phyloP scores from a whole-genome alignment of 1,140 invertebrate species.

The Sycophila sp. region DNA sequence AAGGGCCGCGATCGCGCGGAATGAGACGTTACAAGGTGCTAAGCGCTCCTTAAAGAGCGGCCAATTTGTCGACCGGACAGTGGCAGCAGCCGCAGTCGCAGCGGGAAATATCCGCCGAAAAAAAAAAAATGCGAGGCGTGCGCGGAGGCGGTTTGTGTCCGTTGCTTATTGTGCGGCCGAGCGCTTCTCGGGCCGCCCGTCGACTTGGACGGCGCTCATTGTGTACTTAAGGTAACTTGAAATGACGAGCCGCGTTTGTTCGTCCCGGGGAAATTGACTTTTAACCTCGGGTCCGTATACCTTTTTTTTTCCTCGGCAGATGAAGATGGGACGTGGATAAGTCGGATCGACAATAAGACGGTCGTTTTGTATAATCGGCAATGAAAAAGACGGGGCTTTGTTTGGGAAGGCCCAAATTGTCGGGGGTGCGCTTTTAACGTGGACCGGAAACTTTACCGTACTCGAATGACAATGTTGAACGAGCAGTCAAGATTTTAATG shows the following conservation, averaged over 20 bases:
- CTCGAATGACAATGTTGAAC: not conserved
- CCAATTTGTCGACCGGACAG: conserved; percentile 54
- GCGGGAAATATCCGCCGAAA: conserved; percentile 57
- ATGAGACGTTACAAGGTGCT: conserved; percentile 43
- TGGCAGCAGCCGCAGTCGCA: conserved; percentile 47
- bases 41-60: conserved; percentile 47
- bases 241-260: not conserved
- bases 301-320: conserved; percentile 26
- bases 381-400: too few species aligned
- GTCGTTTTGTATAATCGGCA: conserved; percentile 12
- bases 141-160: conserved; percentile 58
- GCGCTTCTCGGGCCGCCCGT: not conserved
- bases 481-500: not conserved
- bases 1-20: too few species aligned
- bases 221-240: conserved; percentile 8
- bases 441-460: not conserved
- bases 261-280: conserved; percentile 23
- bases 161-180: not conserved
- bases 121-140: conserved; percentile 26
- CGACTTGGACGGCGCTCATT: too few species aligned
- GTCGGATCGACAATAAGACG: conserved; percentile 12
- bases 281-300: conserved; percentile 8
- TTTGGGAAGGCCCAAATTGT: too few species aligned
- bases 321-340: conserved; percentile 36
- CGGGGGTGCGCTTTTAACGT: not conserved